These are phyloP conservation scores for Stichodactyla helianthus DNA, from an alignment of 64 coral and sea anemone genomes.

Conservation along the genomic window DNA sequence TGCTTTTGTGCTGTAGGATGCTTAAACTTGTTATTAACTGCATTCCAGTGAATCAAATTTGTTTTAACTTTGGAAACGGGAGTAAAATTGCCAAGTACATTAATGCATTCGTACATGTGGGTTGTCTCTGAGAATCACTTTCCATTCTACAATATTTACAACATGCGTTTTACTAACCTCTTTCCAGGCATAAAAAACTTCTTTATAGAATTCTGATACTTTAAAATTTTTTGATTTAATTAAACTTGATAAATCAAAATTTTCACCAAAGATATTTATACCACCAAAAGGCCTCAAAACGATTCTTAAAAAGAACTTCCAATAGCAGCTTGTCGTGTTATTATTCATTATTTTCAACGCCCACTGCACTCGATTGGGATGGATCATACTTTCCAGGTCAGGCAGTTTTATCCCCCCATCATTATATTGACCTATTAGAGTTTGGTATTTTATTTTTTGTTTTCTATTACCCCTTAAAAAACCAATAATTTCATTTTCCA, in stretches of 20 bases:
- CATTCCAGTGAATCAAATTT: no score
- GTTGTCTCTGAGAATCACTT: background rate
- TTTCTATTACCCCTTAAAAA: background rate
- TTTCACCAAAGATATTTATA: no score
- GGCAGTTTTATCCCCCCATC: background rate
- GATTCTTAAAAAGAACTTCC: background rate
- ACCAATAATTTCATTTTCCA: background rate
- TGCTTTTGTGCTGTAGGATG: no score
- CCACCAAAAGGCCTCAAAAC: background rate
- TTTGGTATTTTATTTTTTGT: conserved; percentile 3
- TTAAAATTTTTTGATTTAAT: no score
- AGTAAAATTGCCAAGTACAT: no score
- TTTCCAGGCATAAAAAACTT: background rate
- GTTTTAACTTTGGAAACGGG: no score
- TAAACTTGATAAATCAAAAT: no score
- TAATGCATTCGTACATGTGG: no score
- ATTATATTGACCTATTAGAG: background rate
- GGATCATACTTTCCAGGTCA: background rate
- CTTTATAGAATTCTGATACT: background rate
- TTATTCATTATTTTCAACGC: background rate
- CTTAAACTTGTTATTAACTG: no score
- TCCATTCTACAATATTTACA: background rate
- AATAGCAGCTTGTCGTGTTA: background rate
- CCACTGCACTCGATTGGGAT: background rate
- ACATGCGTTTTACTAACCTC: background rate